These are phyloP conservation scores for Gryllus longicercus DNA, from an alignment of 2,888 invertebrate genomes.

Conservation along the genomic window DNA sequence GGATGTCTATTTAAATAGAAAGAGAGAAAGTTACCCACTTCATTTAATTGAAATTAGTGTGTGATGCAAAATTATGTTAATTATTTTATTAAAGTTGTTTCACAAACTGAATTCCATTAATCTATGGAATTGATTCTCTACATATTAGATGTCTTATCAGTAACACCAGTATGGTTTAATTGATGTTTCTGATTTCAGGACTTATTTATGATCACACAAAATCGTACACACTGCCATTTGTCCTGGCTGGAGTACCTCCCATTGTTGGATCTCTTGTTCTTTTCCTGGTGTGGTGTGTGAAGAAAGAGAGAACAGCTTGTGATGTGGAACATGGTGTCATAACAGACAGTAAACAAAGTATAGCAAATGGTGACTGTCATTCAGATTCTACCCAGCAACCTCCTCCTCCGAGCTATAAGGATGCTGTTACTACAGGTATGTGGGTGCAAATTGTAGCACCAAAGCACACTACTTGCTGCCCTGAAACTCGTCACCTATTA, in stretches of 20 bases:
- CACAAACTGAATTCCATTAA: no score
- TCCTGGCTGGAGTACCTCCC: conserved; percentile 81
- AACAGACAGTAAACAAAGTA: conserved; percentile 23
- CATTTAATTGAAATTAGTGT: no score
- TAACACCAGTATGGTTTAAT: no score
- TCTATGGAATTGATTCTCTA: no score
- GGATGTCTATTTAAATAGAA: no score
- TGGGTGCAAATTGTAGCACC: conserved; percentile 30
- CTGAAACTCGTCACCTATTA: conserved; percentile 30
- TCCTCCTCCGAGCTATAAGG: conserved; percentile 25
- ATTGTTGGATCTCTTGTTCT: conserved; percentile 72
- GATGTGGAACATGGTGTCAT: conserved; percentile 19
- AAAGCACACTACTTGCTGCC: conserved; percentile 24
- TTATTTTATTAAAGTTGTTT: no score
- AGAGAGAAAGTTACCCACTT: no score
- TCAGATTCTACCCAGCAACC: neutral
- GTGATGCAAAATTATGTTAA: no score
- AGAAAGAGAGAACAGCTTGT: conserved; percentile 43
- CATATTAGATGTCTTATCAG: no score
- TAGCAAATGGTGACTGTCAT: conserved; percentile 30
- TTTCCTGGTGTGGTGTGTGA: conserved; percentile 60
- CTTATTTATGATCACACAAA: conserved; percentile 48
- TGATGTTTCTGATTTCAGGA: conserved; percentile 43
- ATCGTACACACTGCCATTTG: conserved; percentile 72
- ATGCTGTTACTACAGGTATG: conserved; percentile 32